Conservation (phyloP, 2,113 vertebrate species). For the Spea bombifrons region DNA sequence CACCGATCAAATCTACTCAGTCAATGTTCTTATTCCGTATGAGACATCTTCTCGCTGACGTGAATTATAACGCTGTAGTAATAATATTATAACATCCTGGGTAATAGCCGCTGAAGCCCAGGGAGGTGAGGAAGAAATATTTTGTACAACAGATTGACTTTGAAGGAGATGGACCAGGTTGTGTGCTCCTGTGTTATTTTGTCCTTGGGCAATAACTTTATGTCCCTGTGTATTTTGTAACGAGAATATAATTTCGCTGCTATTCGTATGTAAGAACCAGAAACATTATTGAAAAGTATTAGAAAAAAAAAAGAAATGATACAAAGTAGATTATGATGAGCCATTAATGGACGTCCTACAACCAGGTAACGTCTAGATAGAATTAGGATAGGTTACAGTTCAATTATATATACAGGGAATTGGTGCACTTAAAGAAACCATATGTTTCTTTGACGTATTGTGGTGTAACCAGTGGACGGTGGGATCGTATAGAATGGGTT, state of each 20-base stretch:
- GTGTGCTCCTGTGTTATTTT: not conserved
- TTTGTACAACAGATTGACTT: conserved; percentile 20
- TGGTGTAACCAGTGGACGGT: too few species aligned
- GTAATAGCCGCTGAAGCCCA: conserved; percentile 21
- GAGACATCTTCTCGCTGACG: conserved; percentile 31
- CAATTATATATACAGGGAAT: too few species aligned
- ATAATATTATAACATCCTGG: conserved; percentile 37
- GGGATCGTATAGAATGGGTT: too few species aligned
- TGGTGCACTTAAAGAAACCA: too few species aligned
- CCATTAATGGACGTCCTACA: too few species aligned
- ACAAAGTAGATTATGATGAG: too few species aligned
- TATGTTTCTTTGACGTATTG: too few species aligned
- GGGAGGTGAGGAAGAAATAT: conserved; percentile 1
- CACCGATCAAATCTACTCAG: conserved; percentile 43
- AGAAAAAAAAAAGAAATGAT: too few species aligned
- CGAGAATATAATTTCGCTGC: not conserved
- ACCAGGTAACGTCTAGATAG: too few species aligned
- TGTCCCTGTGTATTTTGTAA: not conserved
- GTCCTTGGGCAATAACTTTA: conserved; percentile 28
- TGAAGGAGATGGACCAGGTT: conserved; percentile 1
- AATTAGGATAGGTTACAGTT: too few species aligned
- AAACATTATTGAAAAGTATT: too few species aligned
- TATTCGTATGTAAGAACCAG: too few species aligned
- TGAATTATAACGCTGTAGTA: conserved; percentile 24
- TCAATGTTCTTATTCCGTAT: conserved; percentile 19